phyloP scores from a whole-genome alignment of 2,888 invertebrate genomes.

The Andrena bucephala region DNA sequence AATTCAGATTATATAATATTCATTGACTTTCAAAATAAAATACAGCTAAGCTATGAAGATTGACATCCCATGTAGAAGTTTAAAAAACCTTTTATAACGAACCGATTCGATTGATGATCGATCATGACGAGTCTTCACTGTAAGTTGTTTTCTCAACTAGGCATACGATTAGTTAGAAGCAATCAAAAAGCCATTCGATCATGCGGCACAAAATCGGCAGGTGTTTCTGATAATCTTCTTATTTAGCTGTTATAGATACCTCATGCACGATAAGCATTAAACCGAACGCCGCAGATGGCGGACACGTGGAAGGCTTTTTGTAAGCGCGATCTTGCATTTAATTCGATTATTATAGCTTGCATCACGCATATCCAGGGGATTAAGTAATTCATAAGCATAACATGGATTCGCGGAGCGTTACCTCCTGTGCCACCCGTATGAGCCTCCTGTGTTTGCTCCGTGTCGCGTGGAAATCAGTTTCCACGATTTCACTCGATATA shows the following conservation, averaged over 20 bases:
- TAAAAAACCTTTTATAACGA: too few relatives aligned
- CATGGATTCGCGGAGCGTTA: conserved; percentile 38
- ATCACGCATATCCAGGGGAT: conserved; percentile 48
- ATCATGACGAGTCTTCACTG: background rate
- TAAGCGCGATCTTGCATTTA: conserved; percentile 70
- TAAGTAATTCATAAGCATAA: conserved; percentile 69
- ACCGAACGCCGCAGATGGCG: conserved; percentile 49
- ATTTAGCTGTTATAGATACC: conserved; percentile 41
- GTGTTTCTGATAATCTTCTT: conserved; percentile 57
- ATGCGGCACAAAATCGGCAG: conserved; percentile 42
- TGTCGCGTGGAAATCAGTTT: conserved; percentile 39
- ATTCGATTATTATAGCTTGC: conserved; percentile 73
- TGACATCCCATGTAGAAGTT: too few relatives aligned
- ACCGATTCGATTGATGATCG: too few relatives aligned
- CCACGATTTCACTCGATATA: conserved; percentile 34
- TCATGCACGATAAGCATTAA: conserved; percentile 44
- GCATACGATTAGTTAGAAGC: background rate
- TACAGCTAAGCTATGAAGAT: too few relatives aligned
- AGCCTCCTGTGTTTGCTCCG: conserved; percentile 10
- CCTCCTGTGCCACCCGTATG: conserved; percentile 25
- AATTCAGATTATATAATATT: too few relatives aligned
- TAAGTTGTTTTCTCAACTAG: background rate
- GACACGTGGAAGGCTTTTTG: conserved; percentile 55
- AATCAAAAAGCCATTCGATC: background rate
- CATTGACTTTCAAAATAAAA: too few relatives aligned